These are phyloP conservation scores for Amphiprion clarkii DNA, from an alignment of 2,797 vertebrate species.

Conservation along the genomic window DNA sequence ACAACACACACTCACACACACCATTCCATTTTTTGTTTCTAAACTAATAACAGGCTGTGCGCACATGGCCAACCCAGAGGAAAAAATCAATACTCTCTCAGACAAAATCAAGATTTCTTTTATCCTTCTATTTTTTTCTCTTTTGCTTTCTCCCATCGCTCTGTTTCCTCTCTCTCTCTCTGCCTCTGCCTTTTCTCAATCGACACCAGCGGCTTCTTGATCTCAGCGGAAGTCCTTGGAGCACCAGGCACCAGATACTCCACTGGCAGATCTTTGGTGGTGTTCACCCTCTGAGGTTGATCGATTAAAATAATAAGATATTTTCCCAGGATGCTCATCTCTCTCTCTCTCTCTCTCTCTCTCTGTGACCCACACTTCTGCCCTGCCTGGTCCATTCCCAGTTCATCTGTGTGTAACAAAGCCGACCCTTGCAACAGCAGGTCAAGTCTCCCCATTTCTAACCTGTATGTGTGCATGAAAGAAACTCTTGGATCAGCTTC, in stretches of 20 bases:
- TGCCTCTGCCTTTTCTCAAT: slow-evolving; percentile 48
- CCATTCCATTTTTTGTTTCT: slow-evolving; percentile 76
- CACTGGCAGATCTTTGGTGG: slow-evolving; percentile 59
- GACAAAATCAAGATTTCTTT: slow-evolving; percentile 89
- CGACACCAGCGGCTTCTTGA: slow-evolving; percentile 70
- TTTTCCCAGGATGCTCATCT: slow-evolving; percentile 71
- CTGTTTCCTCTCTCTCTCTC: slow-evolving; percentile 30
- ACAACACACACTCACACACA: slow-evolving; percentile 26
- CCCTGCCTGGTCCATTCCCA: slow-evolving; percentile 55
- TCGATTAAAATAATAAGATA: slow-evolving; percentile 83
- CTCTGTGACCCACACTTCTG: slow-evolving; percentile 49
- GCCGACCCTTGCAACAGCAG: slow-evolving; percentile 33
- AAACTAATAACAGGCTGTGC: slow-evolving; percentile 86
- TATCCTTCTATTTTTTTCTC: slow-evolving; percentile 78
- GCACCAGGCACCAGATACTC: slow-evolving; percentile 61
- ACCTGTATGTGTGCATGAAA: slow-evolving; percentile 44
- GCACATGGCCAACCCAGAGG: slow-evolving; percentile 83
- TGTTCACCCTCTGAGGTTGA: slow-evolving; percentile 67
- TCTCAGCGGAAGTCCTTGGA: slow-evolving; percentile 74
- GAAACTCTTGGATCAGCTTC: slow-evolving; percentile 50
- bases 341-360: slow-evolving; percentile 9
- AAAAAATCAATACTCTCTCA: slow-evolving; percentile 88
- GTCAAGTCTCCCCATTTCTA: slow-evolving; percentile 49
- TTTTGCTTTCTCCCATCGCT: slow-evolving; percentile 63
- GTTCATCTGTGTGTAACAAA: slow-evolving; percentile 56